phyloP scores from a whole-genome alignment of 1,140 invertebrate genomes.

The Octopus bimaculoides region DNA sequence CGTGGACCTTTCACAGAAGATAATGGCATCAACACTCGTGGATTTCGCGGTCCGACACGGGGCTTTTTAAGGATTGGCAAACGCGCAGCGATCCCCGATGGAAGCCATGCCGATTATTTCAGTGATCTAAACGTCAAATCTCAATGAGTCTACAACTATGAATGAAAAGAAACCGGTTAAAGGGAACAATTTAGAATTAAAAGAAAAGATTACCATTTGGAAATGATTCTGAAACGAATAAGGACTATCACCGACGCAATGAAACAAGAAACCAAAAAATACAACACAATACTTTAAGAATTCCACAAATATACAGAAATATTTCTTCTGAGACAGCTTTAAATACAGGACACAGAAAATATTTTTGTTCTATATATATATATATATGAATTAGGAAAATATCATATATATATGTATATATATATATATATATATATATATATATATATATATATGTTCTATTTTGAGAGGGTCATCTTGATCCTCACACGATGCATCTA shows the following conservation, averaged over 20 bases:
- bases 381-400: background rate
- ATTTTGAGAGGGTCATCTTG: no score
- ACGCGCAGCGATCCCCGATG: conserved; percentile 1
- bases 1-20: conserved; percentile 9
- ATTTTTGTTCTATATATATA: background rate
- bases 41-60: conserved; percentile 18
- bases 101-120: background rate
- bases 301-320: background rate
- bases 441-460: background rate
- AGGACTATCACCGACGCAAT: background rate
- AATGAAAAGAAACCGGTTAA: background rate
- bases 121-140: background rate
- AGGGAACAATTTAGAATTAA: background rate
- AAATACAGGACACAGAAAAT: background rate
- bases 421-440: conserved; percentile 2
- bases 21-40: background rate
- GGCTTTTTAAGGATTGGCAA: conserved; percentile 33
- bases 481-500: no score
- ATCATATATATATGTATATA: background rate
- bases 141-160: background rate
- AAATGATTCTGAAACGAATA: background rate
- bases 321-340: background rate
- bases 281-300: background rate
- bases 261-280: background rate
- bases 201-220: no score